These are phyloP conservation scores for Andrena dorsata DNA, from an alignment of 2,888 invertebrate genomes.

Conservation along the genomic window DNA sequence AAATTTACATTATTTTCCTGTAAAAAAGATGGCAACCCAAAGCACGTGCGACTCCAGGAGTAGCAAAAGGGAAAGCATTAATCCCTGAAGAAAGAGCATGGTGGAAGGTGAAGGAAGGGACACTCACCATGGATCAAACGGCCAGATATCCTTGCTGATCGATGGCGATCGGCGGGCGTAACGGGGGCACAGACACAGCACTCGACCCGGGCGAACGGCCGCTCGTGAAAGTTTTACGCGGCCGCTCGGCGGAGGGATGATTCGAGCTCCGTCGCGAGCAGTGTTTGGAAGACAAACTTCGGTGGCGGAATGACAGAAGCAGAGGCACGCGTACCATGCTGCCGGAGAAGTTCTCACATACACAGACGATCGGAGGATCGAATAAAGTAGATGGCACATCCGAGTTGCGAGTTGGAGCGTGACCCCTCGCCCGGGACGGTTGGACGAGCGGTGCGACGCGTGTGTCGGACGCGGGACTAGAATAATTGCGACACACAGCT, in stretches of 20 bases:
- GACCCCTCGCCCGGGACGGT: conserved; percentile 25
- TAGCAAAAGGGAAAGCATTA: not conserved
- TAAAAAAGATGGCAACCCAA: too few relatives aligned
- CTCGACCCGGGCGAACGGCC: not conserved
- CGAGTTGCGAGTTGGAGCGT: conserved; percentile 26
- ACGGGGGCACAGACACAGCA: conserved; percentile 18
- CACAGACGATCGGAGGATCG: conserved; percentile 40
- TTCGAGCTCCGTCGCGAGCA: conserved; percentile 14
- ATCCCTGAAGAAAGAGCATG: not conserved
- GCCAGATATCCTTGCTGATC: not conserved
- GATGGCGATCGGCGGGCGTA: conserved; percentile 6
- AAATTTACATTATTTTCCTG: too few relatives aligned
- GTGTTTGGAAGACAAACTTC: conserved; percentile 42
- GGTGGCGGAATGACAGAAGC: conserved; percentile 34
- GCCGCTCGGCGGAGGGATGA: not conserved
- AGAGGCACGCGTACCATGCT: conserved; percentile 11
- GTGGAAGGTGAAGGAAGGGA: not conserved
- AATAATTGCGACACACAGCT: conserved; percentile 57
- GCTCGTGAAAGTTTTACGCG: not conserved
- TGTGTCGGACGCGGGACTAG: conserved; percentile 53
- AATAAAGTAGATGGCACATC: conserved; percentile 47
- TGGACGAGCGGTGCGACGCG: conserved; percentile 36
- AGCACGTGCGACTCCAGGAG: too few relatives aligned
- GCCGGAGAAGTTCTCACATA: conserved; percentile 20
- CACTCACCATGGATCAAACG: conserved; percentile 21